Conservation (phyloP, 2,888 invertebrate genomes). For the Amphiduros pacificus region DNA sequence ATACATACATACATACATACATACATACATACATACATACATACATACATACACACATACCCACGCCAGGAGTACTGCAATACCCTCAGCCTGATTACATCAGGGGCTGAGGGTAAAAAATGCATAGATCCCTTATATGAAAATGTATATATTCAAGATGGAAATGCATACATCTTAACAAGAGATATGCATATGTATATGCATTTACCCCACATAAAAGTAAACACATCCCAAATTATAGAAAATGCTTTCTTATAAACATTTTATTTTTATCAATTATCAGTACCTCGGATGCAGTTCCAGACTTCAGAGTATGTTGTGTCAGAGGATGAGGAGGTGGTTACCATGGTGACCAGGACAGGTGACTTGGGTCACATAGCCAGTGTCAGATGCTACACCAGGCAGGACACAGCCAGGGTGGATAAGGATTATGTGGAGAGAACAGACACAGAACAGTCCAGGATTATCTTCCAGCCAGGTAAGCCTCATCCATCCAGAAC, state of each 20-base stretch:
- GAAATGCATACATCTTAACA: too few relatives aligned
- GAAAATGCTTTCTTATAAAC: not conserved
- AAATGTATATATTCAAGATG: too few relatives aligned
- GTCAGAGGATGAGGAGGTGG: conserved; percentile 48
- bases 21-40: too few relatives aligned
- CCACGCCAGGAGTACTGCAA: too few relatives aligned
- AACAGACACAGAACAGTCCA: conserved; percentile 51
- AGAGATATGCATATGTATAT: too few relatives aligned
- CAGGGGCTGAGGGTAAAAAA: too few relatives aligned
- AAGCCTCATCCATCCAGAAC: too few relatives aligned
- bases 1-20: too few relatives aligned
- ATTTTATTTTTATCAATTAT: not conserved
- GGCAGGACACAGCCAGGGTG: conserved; percentile 51
- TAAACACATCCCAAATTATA: not conserved
- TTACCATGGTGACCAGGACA: conserved; percentile 43
- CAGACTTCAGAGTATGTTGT: conserved; percentile 42
- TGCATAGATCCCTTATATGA: too few relatives aligned
- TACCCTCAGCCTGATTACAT: too few relatives aligned
- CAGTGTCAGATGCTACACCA: conserved; percentile 56
- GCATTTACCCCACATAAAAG: not conserved
- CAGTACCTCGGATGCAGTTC: conserved; percentile 57
- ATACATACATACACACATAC: too few relatives aligned
- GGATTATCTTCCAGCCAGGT: conserved; percentile 53
- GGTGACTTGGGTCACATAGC: conserved; percentile 53
- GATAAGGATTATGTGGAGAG: conserved; percentile 50